phyloP scores from a whole-genome alignment of 2,888 invertebrate genomes.

The Desoria tigrina region DNA sequence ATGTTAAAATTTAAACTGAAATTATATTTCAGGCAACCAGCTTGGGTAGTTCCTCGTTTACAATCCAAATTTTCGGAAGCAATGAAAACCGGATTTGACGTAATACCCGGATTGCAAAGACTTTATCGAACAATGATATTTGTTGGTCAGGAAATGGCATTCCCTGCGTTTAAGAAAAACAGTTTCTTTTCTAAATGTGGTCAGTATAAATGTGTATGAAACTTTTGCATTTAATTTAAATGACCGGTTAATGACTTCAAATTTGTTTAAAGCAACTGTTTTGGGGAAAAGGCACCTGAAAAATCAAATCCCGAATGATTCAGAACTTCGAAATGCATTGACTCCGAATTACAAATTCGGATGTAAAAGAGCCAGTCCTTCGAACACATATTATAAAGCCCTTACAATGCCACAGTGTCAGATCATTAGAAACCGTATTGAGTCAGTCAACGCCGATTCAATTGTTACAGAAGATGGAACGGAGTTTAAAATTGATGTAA shows the following conservation, averaged over 20 bases:
- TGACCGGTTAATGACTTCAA: no score
- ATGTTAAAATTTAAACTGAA: background rate
- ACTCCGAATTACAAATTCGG: slow-evolving; percentile 39
- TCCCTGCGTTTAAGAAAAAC: slow-evolving; percentile 3
- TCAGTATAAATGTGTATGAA: background rate
- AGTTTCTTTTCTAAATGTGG: background rate
- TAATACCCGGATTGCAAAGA: slow-evolving; percentile 36
- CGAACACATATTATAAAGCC: slow-evolving; percentile 34
- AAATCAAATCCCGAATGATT: slow-evolving; percentile 5
- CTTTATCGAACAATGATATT: slow-evolving; percentile 29
- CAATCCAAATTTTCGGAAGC: slow-evolving; percentile 22
- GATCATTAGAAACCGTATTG: slow-evolving; percentile 26
- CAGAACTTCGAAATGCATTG: slow-evolving; percentile 26
- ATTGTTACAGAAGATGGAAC: slow-evolving; percentile 37
- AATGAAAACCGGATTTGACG: slow-evolving; percentile 30
- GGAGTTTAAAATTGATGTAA: slow-evolving; percentile 36
- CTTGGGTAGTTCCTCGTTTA: slow-evolving; percentile 34
- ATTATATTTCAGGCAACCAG: slow-evolving; percentile 17
- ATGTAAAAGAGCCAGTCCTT: slow-evolving; percentile 34
- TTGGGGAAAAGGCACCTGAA: background rate
- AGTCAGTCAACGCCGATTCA: slow-evolving; percentile 19
- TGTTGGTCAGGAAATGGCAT: slow-evolving; percentile 16
- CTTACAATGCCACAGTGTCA: slow-evolving; percentile 28
- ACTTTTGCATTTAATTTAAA: no score
- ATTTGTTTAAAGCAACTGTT: background rate